These are phyloP conservation scores for Drosophila biarmipes DNA, from an alignment of 1,140 invertebrate species.

Conservation along the genomic window DNA sequence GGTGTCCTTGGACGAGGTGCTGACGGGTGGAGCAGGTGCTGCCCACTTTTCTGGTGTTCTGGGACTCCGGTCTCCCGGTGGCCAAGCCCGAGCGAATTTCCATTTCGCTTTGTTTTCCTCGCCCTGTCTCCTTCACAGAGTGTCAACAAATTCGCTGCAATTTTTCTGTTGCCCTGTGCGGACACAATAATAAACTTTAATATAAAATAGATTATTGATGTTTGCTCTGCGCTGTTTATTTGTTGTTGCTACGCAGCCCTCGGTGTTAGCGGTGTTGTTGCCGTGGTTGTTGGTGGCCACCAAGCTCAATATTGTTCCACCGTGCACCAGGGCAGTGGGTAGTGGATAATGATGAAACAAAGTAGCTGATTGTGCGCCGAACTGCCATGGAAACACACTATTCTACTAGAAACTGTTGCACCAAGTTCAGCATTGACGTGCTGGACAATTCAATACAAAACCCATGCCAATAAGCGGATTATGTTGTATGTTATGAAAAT, in stretches of 20 bases:
- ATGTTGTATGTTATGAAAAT: not conserved
- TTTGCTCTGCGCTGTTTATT: conserved; percentile 25
- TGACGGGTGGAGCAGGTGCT: conserved; percentile 40
- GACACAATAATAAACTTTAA: conserved; percentile 55
- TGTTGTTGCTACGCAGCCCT: conserved; percentile 27
- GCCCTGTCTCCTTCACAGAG: conserved; percentile 3
- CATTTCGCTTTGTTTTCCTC: conserved; percentile 35
- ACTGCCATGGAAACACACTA: conserved; percentile 1
- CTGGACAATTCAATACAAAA: conserved; percentile 4
- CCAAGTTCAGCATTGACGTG: conserved; percentile 7
- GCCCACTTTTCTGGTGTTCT: conserved; percentile 5
- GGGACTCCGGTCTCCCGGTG: conserved; percentile 4
- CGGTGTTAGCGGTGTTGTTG: conserved; percentile 17
- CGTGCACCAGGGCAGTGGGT: conserved; percentile 15
- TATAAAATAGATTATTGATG: conserved; percentile 60
- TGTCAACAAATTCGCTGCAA: conserved; percentile 39
- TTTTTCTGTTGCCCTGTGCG: not conserved
- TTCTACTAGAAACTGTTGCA: conserved; percentile 8
- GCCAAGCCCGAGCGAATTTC: conserved; percentile 37
- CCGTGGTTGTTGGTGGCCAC: not conserved
- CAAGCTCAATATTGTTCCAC: conserved; percentile 13
- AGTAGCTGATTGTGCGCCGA: not conserved
- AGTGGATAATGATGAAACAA: not conserved
- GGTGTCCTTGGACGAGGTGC: conserved; percentile 23
- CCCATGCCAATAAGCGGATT: not conserved